A percentile compares a stretch with the other conserved stretches of the same genome.
Evolutionary conservation across 2,113 vertebrate genomes (phyloP).

Genomic region (Panthera uncia): DNA sequence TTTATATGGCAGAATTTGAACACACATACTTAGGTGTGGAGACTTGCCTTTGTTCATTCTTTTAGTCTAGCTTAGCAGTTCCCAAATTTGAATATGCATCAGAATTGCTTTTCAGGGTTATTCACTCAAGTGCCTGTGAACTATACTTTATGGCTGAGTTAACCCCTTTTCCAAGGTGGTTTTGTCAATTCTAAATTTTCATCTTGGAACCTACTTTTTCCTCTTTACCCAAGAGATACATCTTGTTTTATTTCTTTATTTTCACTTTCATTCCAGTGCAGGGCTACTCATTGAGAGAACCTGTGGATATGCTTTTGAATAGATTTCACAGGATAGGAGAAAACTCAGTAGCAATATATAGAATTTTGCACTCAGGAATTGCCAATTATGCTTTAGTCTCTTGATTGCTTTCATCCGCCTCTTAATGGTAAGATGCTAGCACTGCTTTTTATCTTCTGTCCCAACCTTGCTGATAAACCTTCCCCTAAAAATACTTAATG

Average conservation of each 20-base stretch:
- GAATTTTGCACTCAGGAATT: not conserved
- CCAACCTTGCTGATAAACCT: not conserved
- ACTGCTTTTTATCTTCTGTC: not conserved
- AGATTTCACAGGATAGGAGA: not conserved
- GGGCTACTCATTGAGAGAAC: not conserved
- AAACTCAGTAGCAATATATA: not conserved
- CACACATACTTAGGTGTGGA: not conserved
- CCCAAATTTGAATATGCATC: not conserved
- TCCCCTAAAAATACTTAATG: not conserved
- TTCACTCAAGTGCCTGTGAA: not conserved
- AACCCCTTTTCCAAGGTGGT: not conserved
- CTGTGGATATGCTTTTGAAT: not conserved
- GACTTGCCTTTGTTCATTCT: conserved; percentile 12
- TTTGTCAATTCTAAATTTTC: conserved; percentile 27
- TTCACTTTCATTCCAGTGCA: not conserved
- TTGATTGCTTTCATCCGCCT: not conserved
- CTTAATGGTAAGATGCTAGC: not conserved
- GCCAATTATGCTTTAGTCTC: not conserved
- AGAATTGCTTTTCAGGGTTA: not conserved
- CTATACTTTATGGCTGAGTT: not conserved
- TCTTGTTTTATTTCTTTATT: not conserved
- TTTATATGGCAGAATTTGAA: not conserved
- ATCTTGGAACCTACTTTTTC: not conserved
- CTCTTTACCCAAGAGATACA: not conserved
- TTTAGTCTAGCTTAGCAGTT: not conserved